Percentiles rank a stretch among this genome's conserved stretches.
Conservation (phyloP, 2,888 invertebrate species). For the Mesoligia furuncula region DNA sequence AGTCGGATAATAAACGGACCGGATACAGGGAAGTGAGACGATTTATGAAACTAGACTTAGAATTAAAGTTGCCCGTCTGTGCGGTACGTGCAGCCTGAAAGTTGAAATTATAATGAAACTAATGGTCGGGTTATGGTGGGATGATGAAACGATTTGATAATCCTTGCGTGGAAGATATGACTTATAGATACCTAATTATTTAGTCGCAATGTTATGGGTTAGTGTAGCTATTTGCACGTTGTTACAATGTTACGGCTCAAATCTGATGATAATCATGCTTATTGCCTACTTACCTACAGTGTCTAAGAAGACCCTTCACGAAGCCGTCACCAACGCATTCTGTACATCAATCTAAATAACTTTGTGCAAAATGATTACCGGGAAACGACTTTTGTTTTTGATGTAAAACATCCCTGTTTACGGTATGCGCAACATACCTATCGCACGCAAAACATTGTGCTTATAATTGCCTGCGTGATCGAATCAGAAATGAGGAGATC, state of each 20-base stretch:
- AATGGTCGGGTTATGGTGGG: conserved; percentile 26
- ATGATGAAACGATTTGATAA: neutral
- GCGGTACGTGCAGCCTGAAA: conserved; percentile 60
- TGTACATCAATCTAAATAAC: no score
- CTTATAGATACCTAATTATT: neutral
- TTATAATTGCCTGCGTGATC: no score
- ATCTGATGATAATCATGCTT: neutral
- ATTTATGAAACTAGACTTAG: conserved; percentile 76
- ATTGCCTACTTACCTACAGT: neutral
- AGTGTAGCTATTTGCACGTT: neutral
- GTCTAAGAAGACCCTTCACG: no score
- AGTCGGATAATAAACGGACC: conserved; percentile 80
- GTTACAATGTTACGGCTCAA: neutral
- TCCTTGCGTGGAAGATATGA: neutral
- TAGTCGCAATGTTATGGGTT: neutral
- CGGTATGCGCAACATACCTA: no score
- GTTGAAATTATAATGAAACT: conserved; percentile 63
- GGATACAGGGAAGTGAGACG: conserved; percentile 75
- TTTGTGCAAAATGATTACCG: no score
- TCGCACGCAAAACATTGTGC: no score
- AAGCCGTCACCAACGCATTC: no score
- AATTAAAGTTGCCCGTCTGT: conserved; percentile 67
- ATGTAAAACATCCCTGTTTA: no score
- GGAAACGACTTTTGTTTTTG: no score
- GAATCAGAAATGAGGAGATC: no score